A percentile compares a stretch with the other conserved stretches of the same genome.
Conservation (phyloP, 2,888 invertebrate species). For the Malthinus flaveolus region DNA sequence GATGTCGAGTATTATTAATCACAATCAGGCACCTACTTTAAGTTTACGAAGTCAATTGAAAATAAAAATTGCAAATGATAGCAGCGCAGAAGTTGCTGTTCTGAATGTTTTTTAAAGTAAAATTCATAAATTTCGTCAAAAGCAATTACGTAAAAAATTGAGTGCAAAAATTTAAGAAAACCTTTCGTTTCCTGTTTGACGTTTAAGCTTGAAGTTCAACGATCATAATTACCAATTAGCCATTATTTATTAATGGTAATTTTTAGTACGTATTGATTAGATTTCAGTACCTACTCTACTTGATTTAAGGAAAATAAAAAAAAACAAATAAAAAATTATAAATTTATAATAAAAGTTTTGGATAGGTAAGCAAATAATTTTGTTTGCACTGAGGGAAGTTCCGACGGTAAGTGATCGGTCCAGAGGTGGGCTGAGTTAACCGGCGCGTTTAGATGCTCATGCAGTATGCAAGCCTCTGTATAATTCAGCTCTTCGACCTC, state of each 20-base stretch:
- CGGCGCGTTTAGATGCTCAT: constrained; percentile 53
- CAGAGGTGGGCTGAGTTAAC: constrained; percentile 45
- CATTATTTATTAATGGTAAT: no score
- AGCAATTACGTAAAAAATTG: no score
- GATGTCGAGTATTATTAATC: no score
- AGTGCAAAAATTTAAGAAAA: no score
- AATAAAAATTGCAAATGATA: no score
- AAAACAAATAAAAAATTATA: background rate
- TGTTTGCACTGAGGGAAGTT: constrained; percentile 26
- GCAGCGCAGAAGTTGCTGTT: no score
- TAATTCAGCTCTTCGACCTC: constrained; percentile 53
- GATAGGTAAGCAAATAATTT: constrained; percentile 11
- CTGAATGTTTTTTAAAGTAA: no score
- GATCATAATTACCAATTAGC: no score
- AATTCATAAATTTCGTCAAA: no score
- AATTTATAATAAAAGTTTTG: constrained; percentile 2
- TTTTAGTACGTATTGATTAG: no score
- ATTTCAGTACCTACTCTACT: background rate
- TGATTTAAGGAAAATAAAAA: background rate
- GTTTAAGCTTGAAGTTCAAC: background rate
- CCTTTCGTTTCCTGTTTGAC: background rate
- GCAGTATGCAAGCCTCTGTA: constrained; percentile 53
- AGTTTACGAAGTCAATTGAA: no score
- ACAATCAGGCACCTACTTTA: no score
- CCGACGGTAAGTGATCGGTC: constrained; percentile 41